Base-by-base conservation (phyloP, 2,888 invertebrate genomes). In the Parochlus steinenii region DNA sequence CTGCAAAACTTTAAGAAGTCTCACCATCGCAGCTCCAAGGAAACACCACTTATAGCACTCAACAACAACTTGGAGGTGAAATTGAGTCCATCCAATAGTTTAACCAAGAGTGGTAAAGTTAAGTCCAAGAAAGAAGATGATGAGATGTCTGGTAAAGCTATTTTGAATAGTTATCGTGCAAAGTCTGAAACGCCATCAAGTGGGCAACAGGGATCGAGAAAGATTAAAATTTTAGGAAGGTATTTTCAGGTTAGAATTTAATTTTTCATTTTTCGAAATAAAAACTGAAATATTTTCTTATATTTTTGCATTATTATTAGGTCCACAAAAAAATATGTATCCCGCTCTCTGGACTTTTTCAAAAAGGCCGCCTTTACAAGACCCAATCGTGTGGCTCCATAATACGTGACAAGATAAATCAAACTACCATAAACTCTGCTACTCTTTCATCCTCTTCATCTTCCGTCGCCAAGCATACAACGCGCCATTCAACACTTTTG, bases 211-310 rank as follows among this genome's bases (percentile, higher is more conserved):
- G 44, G 49, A 28, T 59, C 59, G 47, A 65, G 59, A 54, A 72
- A 68, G 50, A 67, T 68, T 53, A 63, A 66, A 14, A 56, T 75
- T 44, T 58, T 76, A 27, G 71, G 72, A 29, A 69, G 72, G 40
- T 76, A 74, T 47, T 72, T 76, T 50, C 74, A 74, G 40, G 69
- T 76, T 39, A 70, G 69, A 47, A 66, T 65, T 47, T 68, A 14
- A 31, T n/a, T 31, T 33, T 35, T 31, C n/a, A n/a, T 16, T 19
- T 33, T 14, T 17, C 25, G 17, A 18, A 24, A 8, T 28, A 11
- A 16, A 12, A 23, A 24, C 6, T 28, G 27, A 25, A 16, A 27
- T 35, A 33, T 25, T 27, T 19, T 25, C n/a, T 28, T 20, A 37
- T 27, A 29, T 37, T 30, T 37, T 40, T 41, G 39, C 49, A 69